Evolutionary conservation across 1,140 invertebrate species (phyloP).

Genomic region (Manduca sexta): DNA sequence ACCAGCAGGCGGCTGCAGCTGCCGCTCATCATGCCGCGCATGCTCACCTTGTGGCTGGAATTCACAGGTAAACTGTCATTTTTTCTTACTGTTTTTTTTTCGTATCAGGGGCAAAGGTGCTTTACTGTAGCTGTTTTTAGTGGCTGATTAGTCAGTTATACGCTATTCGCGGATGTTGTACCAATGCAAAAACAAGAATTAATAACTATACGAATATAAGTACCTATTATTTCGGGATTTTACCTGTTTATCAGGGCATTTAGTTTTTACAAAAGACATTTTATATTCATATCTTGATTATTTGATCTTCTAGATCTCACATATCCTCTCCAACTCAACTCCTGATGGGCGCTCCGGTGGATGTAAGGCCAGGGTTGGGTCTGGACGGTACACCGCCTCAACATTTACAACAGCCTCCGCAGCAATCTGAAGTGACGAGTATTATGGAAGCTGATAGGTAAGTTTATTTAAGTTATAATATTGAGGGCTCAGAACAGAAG

Average conservation of each 20-base stretch:
- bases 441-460: conserved; percentile 76
- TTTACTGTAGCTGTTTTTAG: no score
- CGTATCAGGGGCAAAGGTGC: no score
- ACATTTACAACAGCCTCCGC: conserved; percentile 54
- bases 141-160: no score
- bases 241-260: no score
- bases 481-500: no score
- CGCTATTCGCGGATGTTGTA: no score
- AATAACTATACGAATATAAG: no score
- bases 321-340: conserved; percentile 68
- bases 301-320: conserved; percentile 50
- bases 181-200: no score
- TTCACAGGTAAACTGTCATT: conserved; percentile 42
- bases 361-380: conserved; percentile 47
- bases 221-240: no score
- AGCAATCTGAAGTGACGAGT: conserved; percentile 63
- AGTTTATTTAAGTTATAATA: conserved; percentile 2
- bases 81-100: no score
- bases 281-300: background rate
- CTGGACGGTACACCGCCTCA: conserved; percentile 50
- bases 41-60: conserved; percentile 59
- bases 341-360: conserved; percentile 56
- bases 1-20: conserved; percentile 61
- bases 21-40: conserved; percentile 64
- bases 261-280: no score